A percentile compares a stretch with the other conserved stretches of the same genome.
phyloP scores from a whole-genome alignment of 2,113 vertebrate species.

The Atractosteus spatula region DNA sequence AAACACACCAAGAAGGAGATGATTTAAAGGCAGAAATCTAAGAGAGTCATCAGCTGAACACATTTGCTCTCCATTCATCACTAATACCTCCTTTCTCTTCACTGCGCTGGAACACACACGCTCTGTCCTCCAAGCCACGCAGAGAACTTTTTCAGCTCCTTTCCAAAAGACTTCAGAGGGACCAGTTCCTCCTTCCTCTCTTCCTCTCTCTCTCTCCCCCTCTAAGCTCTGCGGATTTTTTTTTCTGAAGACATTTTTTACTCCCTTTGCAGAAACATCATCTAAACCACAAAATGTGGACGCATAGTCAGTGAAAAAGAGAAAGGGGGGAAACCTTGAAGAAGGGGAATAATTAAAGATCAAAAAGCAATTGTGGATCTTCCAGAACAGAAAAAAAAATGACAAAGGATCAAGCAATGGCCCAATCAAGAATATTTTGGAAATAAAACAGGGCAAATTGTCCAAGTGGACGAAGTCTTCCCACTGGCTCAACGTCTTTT shows the following conservation, averaged over 20 bases:
- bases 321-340: constrained; percentile 7
- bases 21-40: too few species aligned
- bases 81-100: too few species aligned
- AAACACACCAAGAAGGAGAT: background rate
- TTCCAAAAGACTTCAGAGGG: background rate
- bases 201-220: background rate
- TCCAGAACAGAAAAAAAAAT: background rate
- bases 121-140: background rate
- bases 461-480: too few species aligned
- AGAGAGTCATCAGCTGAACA: too few species aligned
- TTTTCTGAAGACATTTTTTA: background rate
- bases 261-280: background rate
- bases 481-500: too few species aligned
- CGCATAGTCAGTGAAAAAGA: constrained; percentile 33
- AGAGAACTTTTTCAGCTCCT: background rate
- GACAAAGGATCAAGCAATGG: constrained; percentile 16
- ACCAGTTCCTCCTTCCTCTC: background rate
- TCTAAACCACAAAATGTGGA: background rate
- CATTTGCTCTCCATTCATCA: too few species aligned
- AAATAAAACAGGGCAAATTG: too few species aligned
- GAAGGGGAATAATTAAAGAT: constrained; percentile 17
- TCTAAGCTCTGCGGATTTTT: background rate
- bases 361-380: background rate
- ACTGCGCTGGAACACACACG: too few species aligned
- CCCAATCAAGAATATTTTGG: too few species aligned